phyloP scores from a whole-genome alignment of 2,888 invertebrate species.

The Tridacna gigas region DNA sequence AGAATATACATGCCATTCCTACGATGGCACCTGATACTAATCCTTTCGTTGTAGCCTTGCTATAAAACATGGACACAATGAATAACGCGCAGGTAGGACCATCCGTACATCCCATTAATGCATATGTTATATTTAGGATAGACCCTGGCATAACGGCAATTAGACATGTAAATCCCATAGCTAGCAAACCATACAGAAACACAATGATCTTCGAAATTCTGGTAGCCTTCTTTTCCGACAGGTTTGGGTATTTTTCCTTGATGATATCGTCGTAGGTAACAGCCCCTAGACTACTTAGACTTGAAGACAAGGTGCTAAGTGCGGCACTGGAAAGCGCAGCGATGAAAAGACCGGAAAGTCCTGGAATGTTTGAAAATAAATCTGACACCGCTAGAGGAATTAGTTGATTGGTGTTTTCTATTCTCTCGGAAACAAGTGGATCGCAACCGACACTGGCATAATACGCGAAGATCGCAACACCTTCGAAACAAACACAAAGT shows the following conservation, averaged over 20 bases:
- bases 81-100: conserved; percentile 18
- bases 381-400: conserved; percentile 40
- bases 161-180: conserved; percentile 5
- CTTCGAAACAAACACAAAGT: conserved; percentile 24
- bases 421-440: conserved; percentile 21
- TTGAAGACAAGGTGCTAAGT: conserved; percentile 51
- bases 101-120: conserved; percentile 8
- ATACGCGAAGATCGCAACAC: conserved; percentile 49
- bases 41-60: conserved; percentile 14
- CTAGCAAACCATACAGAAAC: neutral
- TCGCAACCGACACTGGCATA: conserved; percentile 44
- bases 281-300: conserved; percentile 48
- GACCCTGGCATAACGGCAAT: conserved; percentile 9
- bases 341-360: conserved; percentile 53
- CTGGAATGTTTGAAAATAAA: conserved; percentile 42
- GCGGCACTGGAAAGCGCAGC: conserved; percentile 51
- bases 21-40: neutral
- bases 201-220: neutral
- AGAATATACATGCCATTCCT: conserved; percentile 15
- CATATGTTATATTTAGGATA: neutral
- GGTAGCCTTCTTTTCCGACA: neutral
- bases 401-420: conserved; percentile 43
- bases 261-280: conserved; percentile 54
- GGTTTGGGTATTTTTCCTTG: conserved; percentile 18
- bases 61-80: conserved; percentile 17